Percentiles rank a stretch among this genome's conserved stretches.
phyloP scores from a whole-genome alignment of 2,888 invertebrate genomes.

The Dilophus febrilis region DNA sequence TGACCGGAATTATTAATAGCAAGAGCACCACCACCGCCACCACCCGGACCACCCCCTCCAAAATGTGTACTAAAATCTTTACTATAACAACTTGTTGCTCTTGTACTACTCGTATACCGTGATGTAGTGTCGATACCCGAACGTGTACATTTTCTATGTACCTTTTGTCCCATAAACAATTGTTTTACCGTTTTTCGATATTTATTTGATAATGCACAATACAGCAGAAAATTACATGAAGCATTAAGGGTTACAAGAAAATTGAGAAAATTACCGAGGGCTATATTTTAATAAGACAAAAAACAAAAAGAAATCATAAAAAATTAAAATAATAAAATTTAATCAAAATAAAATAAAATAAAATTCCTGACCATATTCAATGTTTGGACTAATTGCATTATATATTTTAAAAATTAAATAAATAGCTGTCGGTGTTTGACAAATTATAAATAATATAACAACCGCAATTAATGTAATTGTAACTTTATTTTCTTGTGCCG shows the following conservation, averaged over 20 bases:
- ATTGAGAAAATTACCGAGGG: constrained; percentile 56
- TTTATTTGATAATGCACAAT: constrained; percentile 57
- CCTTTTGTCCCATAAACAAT: constrained; percentile 23
- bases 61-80: neutral
- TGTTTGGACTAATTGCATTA: no score
- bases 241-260: constrained; percentile 53
- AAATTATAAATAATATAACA: constrained; percentile 55
- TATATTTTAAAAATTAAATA: constrained; percentile 29
- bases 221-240: constrained; percentile 59
- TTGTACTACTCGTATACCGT: neutral
- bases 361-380: neutral
- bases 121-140: neutral
- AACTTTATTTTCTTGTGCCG: constrained; percentile 50
- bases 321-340: constrained; percentile 12
- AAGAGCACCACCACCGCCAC: neutral
- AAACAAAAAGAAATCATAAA: no score
- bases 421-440: constrained; percentile 52
- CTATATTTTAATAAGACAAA: no score
- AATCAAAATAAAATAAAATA: constrained; percentile 1
- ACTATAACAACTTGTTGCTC: constrained; percentile 2
- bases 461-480: constrained; percentile 61
- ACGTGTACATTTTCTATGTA: constrained; percentile 4
- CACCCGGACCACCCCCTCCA: no score
- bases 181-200: constrained; percentile 42
- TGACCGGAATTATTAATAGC: no score